Evolutionary conservation across 2,113 vertebrate species (phyloP).

Genomic region (Campylomormyrus numenius): DNA sequence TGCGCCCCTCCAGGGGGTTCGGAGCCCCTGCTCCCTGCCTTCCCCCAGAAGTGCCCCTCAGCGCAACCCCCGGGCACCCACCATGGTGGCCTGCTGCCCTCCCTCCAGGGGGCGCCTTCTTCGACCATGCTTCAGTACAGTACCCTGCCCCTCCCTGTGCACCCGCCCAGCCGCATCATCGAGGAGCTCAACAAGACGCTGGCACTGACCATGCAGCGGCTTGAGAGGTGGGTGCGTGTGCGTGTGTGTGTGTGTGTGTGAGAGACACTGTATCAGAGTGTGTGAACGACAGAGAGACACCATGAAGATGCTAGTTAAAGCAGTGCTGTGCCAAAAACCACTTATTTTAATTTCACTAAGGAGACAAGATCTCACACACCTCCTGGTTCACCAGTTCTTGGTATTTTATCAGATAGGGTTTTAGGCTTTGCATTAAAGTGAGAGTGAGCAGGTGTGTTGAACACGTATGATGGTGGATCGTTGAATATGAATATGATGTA

Average conservation of each 20-base stretch:
- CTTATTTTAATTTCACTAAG: not conserved
- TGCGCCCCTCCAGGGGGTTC: conserved; percentile 76
- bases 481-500: not conserved
- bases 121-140: conserved; percentile 67
- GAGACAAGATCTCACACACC: not conserved
- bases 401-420: not conserved
- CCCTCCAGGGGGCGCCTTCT: conserved; percentile 32
- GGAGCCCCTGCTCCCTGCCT: conserved; percentile 71
- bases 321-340: not conserved
- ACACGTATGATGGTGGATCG: not conserved
- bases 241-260: too few relatives aligned
- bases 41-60: conserved; percentile 78
- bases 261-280: too few relatives aligned
- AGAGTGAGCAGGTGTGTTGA: not conserved
- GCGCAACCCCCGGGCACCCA: conserved; percentile 58
- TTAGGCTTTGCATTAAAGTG: not conserved
- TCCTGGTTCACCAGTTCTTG: not conserved
- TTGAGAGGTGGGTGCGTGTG: conserved; percentile 75
- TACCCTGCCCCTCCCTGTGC: conserved; percentile 68
- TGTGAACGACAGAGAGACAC: not conserved
- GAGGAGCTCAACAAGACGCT: conserved; percentile 94
- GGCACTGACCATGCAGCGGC: conserved; percentile 94
- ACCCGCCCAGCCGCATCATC: conserved; percentile 83
- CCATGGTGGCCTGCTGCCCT: conserved; percentile 64
- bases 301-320: not conserved